Evolutionary conservation across 2,888 invertebrate species (phyloP), one percentile per base, ranked within the genome.

Genomic region (Nymphalis urticae): DNA sequence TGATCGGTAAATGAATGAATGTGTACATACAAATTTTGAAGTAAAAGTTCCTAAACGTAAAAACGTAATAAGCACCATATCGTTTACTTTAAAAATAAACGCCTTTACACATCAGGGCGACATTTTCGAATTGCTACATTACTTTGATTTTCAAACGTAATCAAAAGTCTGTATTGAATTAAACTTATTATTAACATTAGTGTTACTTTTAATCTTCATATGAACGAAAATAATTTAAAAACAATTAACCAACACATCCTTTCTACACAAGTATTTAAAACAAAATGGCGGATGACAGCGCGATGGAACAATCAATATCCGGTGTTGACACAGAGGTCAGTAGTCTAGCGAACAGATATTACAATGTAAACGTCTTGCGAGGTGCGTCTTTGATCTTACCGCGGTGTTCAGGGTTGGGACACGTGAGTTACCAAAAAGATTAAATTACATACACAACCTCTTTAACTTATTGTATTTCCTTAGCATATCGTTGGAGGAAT

Each of bases 321-420:
- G 82, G 77, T 77, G 79, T 77, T 70, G 75, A 75, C 72, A 77
- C 64, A 75, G 80, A 82, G 85, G 85, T 87, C 70, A 68, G 64
- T 70, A 61, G 50, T 70, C 60, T 63, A 80, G 78, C 82, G 27
- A 56, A 13, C 51, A 79, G 81, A 85, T 84, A 84, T 85, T 88
- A 89, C 90, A 89, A 86, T 89, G 90, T 91, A 88, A 86, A 89
- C 87, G 75, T 74, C 78, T 77, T 77, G 82, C 75, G 85, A 87
- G 87, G 87, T 87, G 88, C 79, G 78, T 77, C 89, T 91, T 91
- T 91, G 91, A 91, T 90, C 88, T 90, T 75, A 64, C 80, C 83
- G 85, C 73, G 79, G 69, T 50, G 27, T 17, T 6, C 19, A 90
- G 90, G 90, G 90, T 62, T 89, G 87, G 19, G 69, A n/a, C n/a